Base-by-base conservation (phyloP, 2,797 vertebrate genomes). In the Gila robusta region DNA sequence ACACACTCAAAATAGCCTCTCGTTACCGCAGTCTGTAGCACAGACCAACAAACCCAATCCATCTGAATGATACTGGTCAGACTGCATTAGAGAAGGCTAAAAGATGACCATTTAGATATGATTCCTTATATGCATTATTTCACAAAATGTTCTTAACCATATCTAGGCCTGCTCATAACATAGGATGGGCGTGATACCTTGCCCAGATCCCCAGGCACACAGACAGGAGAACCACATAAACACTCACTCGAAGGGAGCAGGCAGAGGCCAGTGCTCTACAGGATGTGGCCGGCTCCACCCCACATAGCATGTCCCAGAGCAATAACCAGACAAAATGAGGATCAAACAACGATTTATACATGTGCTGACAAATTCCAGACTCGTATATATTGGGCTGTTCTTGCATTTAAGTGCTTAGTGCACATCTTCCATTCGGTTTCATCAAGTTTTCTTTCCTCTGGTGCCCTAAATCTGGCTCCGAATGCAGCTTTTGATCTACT, bases 281-380 rank as follows among this genome's bases (percentile, higher is more conserved):
- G 89, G 89, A 88, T 91, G 87, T 89, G 87, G 88, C 19, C 79
- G 73, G 82, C 76, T 89, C 89, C 87, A 90, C 86, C 88, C 81
- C 17, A 78, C 79, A 76, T 73, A 74, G 69, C 23, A 70, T 79
- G 71, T 85, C 84, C 85, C 41, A 78, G 26, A 84, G 79, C 54
- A 80, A 81, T 37, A 77, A 52, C 77, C 62, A 66, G 76, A 86
- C 80, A 87, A 82, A 83, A 87, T 84, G 32, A 62, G 49, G 54
- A 88, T 88, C 64, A 88, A 71, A 78, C 72, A 87, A 70, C 26
- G 21, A 67, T 83, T 88, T 79, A 52, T 80, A 80, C 76, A 81
- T 78, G 71, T 41, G 82, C 9, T 67, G 80, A 54, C 66, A 83
- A 83, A 88, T 81, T 76, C 70, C 77, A 76, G 79, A 81, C 71